phyloP scores from a whole-genome alignment of 1,140 invertebrate species.

The Globodera ellingtonae region DNA sequence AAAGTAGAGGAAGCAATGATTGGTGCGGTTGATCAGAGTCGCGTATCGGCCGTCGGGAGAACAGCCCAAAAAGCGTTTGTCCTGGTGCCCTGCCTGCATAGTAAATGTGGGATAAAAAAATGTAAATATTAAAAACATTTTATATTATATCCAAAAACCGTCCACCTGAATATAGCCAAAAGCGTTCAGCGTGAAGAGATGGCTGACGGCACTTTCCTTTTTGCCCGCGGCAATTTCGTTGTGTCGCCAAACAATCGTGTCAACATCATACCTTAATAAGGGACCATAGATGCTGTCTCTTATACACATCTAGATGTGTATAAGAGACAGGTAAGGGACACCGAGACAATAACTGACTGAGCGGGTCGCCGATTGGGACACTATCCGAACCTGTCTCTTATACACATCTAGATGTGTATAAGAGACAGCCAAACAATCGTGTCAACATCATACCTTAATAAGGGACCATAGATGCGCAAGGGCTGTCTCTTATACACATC shows the following conservation, averaged over 20 bases:
- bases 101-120: neutral
- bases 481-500: too few species aligned
- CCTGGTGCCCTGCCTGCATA: conserved; percentile 40
- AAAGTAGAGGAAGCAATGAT: conserved; percentile 40
- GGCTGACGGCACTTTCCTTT: neutral
- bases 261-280: conserved; percentile 21
- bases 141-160: neutral
- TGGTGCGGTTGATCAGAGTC: conserved; percentile 34
- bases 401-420: too few species aligned
- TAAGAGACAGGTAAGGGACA: too few species aligned
- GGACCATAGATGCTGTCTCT: too few species aligned
- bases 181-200: conserved; percentile 25
- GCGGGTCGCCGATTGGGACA: too few species aligned
- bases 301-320: too few species aligned
- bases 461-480: too few species aligned
- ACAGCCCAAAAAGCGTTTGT: conserved; percentile 35
- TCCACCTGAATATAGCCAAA: conserved; percentile 32
- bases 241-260: conserved; percentile 29
- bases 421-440: too few species aligned
- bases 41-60: conserved; percentile 39
- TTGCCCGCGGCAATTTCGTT: neutral
- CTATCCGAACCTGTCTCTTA: too few species aligned
- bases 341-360: too few species aligned
- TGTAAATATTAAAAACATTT: conserved; percentile 4
- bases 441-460: too few species aligned